These are phyloP conservation scores for Lepilemur septentrionalis DNA, from an alignment of 2,797 vertebrate genomes.

Conservation along the genomic window DNA sequence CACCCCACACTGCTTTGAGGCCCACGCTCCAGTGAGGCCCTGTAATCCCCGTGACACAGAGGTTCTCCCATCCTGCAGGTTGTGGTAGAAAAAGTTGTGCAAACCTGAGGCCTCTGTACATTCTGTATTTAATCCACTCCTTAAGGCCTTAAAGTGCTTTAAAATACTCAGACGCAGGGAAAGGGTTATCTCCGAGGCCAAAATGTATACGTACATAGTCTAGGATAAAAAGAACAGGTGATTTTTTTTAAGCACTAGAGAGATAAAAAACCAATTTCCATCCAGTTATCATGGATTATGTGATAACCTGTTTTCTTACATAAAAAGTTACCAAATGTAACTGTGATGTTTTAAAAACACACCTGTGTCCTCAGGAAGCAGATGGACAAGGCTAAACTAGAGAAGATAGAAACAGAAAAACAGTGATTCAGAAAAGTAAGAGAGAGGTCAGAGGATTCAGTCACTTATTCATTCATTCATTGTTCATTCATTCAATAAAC, in stretches of 20 bases:
- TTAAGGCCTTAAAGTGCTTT: not conserved
- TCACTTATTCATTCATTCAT: not conserved
- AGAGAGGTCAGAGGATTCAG: not conserved
- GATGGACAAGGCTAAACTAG: not conserved
- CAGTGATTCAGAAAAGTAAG: not conserved
- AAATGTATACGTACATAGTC: not conserved
- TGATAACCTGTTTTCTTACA: not conserved
- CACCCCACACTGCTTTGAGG: not conserved
- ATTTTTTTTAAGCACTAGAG: slow-evolving; percentile 5
- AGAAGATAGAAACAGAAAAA: not conserved
- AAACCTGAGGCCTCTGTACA: not conserved
- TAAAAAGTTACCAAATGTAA: not conserved
- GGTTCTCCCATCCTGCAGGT: not conserved
- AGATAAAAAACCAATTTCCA: not conserved
- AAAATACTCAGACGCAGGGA: not conserved
- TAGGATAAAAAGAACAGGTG: not conserved
- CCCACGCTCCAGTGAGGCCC: not conserved
- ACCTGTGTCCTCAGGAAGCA: not conserved
- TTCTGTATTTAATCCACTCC: not conserved
- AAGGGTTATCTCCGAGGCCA: not conserved
- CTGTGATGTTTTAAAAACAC: not conserved
- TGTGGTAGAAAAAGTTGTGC: not conserved
- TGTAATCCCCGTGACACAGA: not conserved
- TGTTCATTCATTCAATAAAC: not conserved
- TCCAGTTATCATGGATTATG: not conserved